phyloP scores from a whole-genome alignment of 1,140 invertebrate genomes.

The Atta texana region DNA sequence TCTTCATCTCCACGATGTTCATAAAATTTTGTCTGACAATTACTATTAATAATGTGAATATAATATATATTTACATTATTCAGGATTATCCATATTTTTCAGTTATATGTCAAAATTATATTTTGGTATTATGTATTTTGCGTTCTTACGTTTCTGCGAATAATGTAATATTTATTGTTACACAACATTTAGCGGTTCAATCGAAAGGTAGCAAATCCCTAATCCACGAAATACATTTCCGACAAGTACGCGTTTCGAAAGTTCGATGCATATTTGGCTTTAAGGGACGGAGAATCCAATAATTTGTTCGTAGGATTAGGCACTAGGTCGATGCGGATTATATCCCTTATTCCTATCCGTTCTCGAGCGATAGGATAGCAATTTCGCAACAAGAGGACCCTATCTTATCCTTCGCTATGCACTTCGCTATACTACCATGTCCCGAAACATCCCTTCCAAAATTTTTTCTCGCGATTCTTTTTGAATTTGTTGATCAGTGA shows the following conservation, averaged over 20 bases:
- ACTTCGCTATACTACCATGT: not conserved
- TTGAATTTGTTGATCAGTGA: not conserved
- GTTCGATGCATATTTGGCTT: constrained; percentile 66
- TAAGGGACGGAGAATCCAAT: constrained; percentile 69
- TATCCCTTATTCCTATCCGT: constrained; percentile 62
- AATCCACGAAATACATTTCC: constrained; percentile 64
- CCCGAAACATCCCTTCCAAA: constrained; percentile 7
- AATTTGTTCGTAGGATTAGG: constrained; percentile 73
- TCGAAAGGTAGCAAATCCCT: not conserved
- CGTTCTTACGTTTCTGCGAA: not conserved
- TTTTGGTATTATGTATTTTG: not conserved
- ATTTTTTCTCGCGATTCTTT: not conserved
- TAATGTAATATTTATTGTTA: constrained; percentile 37
- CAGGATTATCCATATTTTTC: not conserved
- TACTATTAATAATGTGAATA: not conserved
- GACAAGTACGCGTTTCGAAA: constrained; percentile 52
- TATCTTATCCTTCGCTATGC: not conserved
- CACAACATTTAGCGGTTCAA: constrained; percentile 24
- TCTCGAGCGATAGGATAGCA: constrained; percentile 60
- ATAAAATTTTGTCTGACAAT: not conserved
- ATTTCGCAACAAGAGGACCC: constrained; percentile 40
- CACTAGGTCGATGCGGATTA: constrained; percentile 70
- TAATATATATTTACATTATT: not conserved
- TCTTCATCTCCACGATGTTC: not conserved
- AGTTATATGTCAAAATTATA: not conserved